phyloP scores from a whole-genome alignment of 2,797 vertebrate species.

The Iguana delicatissima region DNA sequence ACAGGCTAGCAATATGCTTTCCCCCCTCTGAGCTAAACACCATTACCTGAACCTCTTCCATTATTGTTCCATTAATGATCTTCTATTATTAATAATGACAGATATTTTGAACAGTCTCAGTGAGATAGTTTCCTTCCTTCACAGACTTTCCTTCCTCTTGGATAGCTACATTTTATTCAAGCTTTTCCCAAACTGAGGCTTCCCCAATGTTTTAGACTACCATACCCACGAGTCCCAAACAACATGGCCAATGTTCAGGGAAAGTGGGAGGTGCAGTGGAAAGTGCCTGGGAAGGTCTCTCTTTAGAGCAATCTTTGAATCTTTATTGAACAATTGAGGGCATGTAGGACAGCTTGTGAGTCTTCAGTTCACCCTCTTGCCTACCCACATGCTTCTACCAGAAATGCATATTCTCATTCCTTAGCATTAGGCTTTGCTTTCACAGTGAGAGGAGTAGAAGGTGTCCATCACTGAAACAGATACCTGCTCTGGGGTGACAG shows the following conservation, averaged over 20 bases:
- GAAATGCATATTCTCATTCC: not conserved
- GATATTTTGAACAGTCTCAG: not conserved
- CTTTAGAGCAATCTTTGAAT: not conserved
- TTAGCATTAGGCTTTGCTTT: not conserved
- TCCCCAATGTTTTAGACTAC: not conserved
- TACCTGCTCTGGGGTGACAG: not conserved
- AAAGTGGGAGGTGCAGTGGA: not conserved
- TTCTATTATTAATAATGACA: not conserved
- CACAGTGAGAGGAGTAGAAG: not conserved
- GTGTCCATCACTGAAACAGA: not conserved
- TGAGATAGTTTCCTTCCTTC: not conserved
- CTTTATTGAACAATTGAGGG: not conserved
- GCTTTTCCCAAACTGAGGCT: not conserved
- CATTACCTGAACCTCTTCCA: not conserved
- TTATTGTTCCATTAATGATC: not conserved
- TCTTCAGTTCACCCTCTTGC: not conserved
- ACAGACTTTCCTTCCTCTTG: not conserved
- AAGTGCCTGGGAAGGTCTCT: not conserved
- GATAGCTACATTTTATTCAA: not conserved
- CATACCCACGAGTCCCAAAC: not conserved
- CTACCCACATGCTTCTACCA: not conserved
- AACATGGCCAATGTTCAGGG: not conserved
- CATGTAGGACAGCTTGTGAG: not conserved
- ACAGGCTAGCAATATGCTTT: not conserved
- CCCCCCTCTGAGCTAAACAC: not conserved